Conservation (phyloP, 2,797 vertebrate genomes). For the Discoglossus pictus region DNA sequence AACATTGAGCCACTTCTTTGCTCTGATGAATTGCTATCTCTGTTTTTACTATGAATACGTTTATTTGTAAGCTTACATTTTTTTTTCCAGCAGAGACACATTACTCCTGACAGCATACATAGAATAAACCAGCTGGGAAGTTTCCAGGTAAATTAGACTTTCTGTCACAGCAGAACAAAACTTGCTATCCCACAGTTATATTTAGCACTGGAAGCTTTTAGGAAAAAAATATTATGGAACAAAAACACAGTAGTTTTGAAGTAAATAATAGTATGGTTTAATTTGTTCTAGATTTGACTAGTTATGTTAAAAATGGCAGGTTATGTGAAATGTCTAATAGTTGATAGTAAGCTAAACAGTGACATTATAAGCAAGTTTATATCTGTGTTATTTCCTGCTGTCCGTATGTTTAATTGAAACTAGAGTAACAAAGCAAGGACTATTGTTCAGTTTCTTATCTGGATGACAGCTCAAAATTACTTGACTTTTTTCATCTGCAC, state of each 20-base stretch:
- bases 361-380: not conserved
- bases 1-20: too few species aligned
- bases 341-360: not conserved
- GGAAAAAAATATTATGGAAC: not conserved
- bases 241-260: not conserved
- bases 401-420: too few species aligned
- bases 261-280: not conserved
- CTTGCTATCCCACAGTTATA: slow-evolving; percentile 33
- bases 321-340: too few species aligned
- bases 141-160: slow-evolving; percentile 23
- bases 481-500: too few species aligned
- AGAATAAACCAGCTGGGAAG: slow-evolving; percentile 15
- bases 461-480: too few species aligned
- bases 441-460: too few species aligned
- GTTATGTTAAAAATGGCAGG: not conserved
- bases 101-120: slow-evolving; percentile 11
- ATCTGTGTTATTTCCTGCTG: not conserved
- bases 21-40: too few species aligned
- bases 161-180: slow-evolving; percentile 28
- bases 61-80: too few species aligned
- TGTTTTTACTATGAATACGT: too few species aligned
- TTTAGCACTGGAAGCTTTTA: slow-evolving; percentile 5
- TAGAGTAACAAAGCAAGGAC: too few species aligned
- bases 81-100: too few species aligned
- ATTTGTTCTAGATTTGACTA: not conserved